Evolutionary conservation across 2,113 vertebrate species (phyloP), one percentile per base, ranked within the genome.

Genomic region (Cairina moschata): DNA sequence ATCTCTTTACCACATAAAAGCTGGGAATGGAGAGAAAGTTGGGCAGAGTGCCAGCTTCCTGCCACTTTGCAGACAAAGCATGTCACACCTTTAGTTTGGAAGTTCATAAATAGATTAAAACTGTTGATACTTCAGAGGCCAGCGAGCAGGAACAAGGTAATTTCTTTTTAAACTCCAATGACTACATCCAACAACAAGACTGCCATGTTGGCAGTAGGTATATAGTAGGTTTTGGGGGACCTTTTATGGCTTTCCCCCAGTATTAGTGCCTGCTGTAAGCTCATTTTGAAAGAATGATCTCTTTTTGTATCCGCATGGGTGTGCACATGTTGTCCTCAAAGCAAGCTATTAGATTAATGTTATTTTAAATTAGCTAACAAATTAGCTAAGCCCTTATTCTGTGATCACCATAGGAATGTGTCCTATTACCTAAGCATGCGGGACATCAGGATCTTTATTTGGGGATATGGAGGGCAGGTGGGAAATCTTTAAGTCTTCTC

Each of bases 1-100:
- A 98, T 98, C 98, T 97, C 97, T 97, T 96, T 67, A 96, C 98
- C 98, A 98, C 98, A 98, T 98, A 92, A 99, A 99, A 99, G 98
- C 79, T 98, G 98, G 91, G 98, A 98, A 98, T 97, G 88, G 38
- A 92, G 91, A 96, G 97, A 97, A 95, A 63, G 15, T 83, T 96
- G 83, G 98, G 98, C 98, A 89, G 54, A 55, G 87, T 28, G 98
- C 98, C 98, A 98, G 94, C 78, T 83, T 86, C 96, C 31, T 89
- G 92, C 97, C 98, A 98, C 97, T 87, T 95, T 98, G 93, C 97
- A 98, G 98, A 98, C 97, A 98, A 98, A 98, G 78, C 73, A 80
- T 91, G 92, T 98, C 97, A 97, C 98, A 98, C 98, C 98, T 98
- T 96, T 87, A 97, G 93, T 96, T 96, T 97, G 97, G 98, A 98